Conservation (phyloP, 1,140 invertebrate genomes). For the Zaprionus lachaisei region DNA sequence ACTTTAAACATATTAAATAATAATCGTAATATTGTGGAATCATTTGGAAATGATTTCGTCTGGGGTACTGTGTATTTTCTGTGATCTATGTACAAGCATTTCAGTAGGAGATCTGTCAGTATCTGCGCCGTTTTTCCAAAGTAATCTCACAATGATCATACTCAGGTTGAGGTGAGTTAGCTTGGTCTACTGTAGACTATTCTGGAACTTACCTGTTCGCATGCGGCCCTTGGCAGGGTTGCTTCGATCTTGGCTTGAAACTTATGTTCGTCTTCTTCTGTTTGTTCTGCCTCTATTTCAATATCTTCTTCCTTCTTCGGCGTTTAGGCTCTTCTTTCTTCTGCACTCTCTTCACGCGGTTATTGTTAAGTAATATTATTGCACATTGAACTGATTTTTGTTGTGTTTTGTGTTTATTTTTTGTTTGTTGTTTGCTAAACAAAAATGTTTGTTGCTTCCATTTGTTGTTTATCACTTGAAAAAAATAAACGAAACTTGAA, state of each 20-base stretch:
- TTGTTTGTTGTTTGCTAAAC: not conserved
- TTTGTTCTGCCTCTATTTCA: constrained; percentile 2
- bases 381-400: constrained; percentile 8
- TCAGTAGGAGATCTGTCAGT: too few species aligned
- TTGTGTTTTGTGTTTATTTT: not conserved
- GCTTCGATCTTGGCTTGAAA: constrained; percentile 27
- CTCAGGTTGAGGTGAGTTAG: not conserved
- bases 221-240: not conserved
- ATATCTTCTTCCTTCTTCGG: not conserved
- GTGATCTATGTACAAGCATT: too few species aligned
- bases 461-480: constrained; percentile 13
- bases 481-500: constrained; percentile 11
- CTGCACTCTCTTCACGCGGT: not conserved
- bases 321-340: not conserved
- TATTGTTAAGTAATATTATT: constrained; percentile 1
- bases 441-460: constrained; percentile 9
- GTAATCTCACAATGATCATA: not conserved
- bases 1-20: too few species aligned
- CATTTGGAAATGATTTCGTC: too few species aligned
- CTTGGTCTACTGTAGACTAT: not conserved
- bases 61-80: too few species aligned
- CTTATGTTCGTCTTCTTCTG: not conserved
- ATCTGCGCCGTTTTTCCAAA: too few species aligned
- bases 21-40: too few species aligned
- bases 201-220: not conserved